These are phyloP conservation scores for Cercopithecus diana DNA, from an alignment of 2,797 vertebrate genomes.

Conservation along the genomic window DNA sequence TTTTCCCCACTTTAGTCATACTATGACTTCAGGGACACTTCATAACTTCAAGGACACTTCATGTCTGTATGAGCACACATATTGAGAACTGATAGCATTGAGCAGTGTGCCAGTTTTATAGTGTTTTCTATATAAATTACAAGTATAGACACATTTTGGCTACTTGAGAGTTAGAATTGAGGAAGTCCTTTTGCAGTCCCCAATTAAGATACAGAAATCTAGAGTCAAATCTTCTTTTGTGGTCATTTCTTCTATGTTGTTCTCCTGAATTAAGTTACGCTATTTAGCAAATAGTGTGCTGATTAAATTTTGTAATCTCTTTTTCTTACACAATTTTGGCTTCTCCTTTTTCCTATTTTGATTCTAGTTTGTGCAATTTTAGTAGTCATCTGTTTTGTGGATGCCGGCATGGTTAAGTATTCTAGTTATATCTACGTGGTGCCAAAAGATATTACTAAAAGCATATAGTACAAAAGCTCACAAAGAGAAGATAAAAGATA, in stretches of 20 bases:
- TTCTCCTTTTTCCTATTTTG: not conserved
- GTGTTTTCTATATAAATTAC: not conserved
- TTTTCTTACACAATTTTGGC: not conserved
- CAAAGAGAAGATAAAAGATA: not conserved
- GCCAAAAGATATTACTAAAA: not conserved
- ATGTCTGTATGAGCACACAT: accelerated
- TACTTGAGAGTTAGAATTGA: not conserved
- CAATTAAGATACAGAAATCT: not conserved
- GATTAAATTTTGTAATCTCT: not conserved
- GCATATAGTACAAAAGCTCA: not conserved
- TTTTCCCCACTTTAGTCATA: not conserved
- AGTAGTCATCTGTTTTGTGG: not conserved
- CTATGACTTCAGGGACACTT: not conserved
- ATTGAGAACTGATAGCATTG: not conserved
- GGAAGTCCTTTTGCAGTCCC: not conserved
- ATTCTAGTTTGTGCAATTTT: not conserved
- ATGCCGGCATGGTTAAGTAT: not conserved
- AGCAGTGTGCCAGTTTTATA: not conserved
- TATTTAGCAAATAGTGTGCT: not conserved
- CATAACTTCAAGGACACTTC: not conserved
- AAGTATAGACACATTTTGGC: not conserved
- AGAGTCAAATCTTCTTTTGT: not conserved
- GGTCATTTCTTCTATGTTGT: not conserved
- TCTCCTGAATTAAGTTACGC: not conserved
- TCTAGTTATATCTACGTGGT: not conserved